Conservation (phyloP, 2,797 vertebrate genomes). For the Megaceryle alcyon region DNA sequence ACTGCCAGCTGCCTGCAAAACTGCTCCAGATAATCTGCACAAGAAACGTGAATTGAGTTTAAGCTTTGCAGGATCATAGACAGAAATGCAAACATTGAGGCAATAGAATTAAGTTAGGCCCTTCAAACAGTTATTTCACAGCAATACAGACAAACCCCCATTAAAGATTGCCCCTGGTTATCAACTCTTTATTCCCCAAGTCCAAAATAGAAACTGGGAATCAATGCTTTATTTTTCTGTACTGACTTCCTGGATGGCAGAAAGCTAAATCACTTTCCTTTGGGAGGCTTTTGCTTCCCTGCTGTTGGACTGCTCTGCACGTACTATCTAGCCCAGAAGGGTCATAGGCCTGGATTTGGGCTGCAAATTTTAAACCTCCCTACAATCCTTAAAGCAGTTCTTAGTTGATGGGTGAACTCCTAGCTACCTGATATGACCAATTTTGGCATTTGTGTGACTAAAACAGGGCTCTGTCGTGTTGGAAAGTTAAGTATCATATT, state of each 20-base stretch:
- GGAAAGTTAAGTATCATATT: background rate
- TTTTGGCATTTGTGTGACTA: background rate
- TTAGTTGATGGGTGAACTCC: background rate
- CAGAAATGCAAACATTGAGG: background rate
- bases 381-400: background rate
- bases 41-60: background rate
- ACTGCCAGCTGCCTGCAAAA: background rate
- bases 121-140: background rate
- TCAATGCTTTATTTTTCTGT: background rate
- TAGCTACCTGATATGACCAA: background rate
- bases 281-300: background rate
- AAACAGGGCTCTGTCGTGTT: background rate
- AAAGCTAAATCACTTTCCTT: background rate
- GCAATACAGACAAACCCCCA: background rate
- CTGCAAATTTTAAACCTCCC: background rate
- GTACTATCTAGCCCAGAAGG: background rate
- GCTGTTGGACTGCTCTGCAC: background rate
- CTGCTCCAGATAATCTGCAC: background rate
- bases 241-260: background rate
- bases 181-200: background rate
- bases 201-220: background rate
- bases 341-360: background rate
- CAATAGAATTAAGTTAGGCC: background rate
- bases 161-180: background rate
- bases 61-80: background rate